A percentile compares a stretch with the other conserved stretches of the same genome.
These are phyloP conservation scores for Xiphophorus couchianus DNA, from an alignment of 2,113 vertebrate genomes.

Conservation along the genomic window DNA sequence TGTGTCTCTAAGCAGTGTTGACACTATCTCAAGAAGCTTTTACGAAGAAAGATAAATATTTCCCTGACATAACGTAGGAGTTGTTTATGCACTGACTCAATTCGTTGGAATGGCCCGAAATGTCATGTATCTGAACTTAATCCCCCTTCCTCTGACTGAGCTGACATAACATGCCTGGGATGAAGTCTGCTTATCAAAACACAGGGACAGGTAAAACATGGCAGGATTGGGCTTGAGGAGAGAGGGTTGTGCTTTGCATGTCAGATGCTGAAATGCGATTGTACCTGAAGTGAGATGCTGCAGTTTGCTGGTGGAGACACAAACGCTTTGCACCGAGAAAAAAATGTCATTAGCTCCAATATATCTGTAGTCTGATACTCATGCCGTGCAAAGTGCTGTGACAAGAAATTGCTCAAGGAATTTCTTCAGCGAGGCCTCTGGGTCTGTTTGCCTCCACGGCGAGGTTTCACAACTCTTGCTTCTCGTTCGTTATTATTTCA, in stretches of 20 bases:
- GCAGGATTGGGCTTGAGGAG: conserved; percentile 56
- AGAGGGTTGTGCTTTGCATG: conserved; percentile 20
- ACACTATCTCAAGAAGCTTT: conserved; percentile 75
- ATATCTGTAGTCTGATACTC: conserved; percentile 22
- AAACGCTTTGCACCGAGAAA: conserved; percentile 18
- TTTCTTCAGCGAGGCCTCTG: conserved; percentile 19
- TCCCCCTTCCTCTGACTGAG: conserved; percentile 44
- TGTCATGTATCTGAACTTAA: conserved; percentile 71
- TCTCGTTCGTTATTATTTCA: not conserved
- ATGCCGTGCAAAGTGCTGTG: conserved; percentile 24
- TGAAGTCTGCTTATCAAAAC: conserved; percentile 55
- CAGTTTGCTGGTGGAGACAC: conserved; percentile 26
- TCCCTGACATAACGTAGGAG: conserved; percentile 63
- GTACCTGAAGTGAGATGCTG: conserved; percentile 41
- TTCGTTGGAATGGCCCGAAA: conserved; percentile 70
- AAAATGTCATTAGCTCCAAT: conserved; percentile 8
- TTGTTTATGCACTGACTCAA: conserved; percentile 74
- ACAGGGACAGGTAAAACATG: conserved; percentile 28
- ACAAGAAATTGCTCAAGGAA: conserved; percentile 20
- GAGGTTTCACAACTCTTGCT: conserved; percentile 42
- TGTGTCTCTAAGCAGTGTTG: conserved; percentile 73
- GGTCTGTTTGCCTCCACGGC: conserved; percentile 31
- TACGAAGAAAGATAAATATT: conserved; percentile 79
- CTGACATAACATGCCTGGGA: conserved; percentile 60
- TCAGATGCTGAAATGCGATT: conserved; percentile 39